Conservation (phyloP, 2,113 vertebrate genomes). For the Lycocorax pyrrhopterus region DNA sequence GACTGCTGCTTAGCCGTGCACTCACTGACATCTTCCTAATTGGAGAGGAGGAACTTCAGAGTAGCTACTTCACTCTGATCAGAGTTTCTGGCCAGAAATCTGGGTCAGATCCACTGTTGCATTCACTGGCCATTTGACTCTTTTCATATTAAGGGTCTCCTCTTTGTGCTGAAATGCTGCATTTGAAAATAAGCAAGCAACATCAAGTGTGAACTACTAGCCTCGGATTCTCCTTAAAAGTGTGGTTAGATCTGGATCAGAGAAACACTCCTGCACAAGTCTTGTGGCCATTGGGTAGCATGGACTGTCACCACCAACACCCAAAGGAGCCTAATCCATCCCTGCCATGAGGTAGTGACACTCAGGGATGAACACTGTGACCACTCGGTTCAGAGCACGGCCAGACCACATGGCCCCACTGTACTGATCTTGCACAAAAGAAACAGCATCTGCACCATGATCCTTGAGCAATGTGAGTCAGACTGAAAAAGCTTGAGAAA, state of each 20-base stretch:
- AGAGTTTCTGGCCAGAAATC: neutral
- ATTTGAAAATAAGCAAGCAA: neutral
- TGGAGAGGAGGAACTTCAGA: constrained; percentile 33
- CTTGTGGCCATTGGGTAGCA: neutral
- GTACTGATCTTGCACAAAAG: neutral
- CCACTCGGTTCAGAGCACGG: neutral
- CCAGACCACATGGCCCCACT: rapidly evolving
- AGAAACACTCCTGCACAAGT: neutral
- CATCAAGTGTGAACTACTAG: neutral
- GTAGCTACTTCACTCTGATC: neutral
- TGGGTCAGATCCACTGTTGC: neutral
- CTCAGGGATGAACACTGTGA: neutral
- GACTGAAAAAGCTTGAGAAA: neutral
- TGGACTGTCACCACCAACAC: neutral
- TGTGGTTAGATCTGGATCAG: neutral
- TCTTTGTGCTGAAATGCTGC: rapidly evolving
- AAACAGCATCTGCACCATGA: neutral
- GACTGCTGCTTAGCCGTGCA: constrained; percentile 38
- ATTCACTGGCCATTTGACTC: neutral
- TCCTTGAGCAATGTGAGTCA: neutral
- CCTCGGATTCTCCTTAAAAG: neutral
- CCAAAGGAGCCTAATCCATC: neutral
- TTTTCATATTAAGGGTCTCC: neutral
- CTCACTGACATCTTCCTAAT: constrained; percentile 54
- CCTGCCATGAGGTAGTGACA: neutral